phyloP scores from a whole-genome alignment of 2,113 vertebrate genomes.

The Onychostoma macrolepis region DNA sequence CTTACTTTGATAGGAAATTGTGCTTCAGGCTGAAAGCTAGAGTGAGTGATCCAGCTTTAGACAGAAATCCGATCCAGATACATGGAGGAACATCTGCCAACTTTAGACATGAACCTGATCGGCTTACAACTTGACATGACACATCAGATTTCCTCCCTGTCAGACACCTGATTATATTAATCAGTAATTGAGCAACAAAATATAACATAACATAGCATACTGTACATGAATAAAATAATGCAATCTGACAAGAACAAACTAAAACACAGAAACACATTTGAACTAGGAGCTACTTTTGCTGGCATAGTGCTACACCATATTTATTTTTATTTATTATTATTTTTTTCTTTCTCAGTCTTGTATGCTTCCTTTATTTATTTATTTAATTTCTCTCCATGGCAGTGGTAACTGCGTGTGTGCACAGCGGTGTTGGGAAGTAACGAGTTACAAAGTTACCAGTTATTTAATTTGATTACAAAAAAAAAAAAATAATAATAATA shows the following conservation, averaged over 20 bases:
- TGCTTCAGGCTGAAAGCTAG: slow-evolving; percentile 26
- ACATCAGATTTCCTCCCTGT: neutral
- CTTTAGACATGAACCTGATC: slow-evolving; percentile 9
- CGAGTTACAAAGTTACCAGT: too few species aligned
- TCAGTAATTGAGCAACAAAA: neutral
- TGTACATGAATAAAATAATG: neutral
- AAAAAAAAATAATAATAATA: too few species aligned
- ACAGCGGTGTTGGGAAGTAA: too few species aligned
- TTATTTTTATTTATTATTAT: too few species aligned
- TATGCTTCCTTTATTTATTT: neutral
- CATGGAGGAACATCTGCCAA: neutral
- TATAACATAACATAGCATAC: neutral
- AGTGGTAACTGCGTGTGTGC: too few species aligned
- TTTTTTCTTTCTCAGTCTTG: neutral
- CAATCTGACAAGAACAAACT: neutral
- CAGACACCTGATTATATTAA: neutral
- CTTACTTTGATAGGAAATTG: slow-evolving; percentile 32
- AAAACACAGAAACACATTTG: neutral
- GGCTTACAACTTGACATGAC: neutral
- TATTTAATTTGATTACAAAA: too few species aligned
- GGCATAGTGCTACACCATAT: neutral
- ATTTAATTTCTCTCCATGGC: too few species aligned
- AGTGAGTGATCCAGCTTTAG: slow-evolving; percentile 18
- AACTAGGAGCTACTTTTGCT: neutral
- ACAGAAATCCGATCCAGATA: neutral